Evolutionary conservation across 2,888 invertebrate genomes (phyloP).

Genomic region (Pseudococcus viburni): DNA sequence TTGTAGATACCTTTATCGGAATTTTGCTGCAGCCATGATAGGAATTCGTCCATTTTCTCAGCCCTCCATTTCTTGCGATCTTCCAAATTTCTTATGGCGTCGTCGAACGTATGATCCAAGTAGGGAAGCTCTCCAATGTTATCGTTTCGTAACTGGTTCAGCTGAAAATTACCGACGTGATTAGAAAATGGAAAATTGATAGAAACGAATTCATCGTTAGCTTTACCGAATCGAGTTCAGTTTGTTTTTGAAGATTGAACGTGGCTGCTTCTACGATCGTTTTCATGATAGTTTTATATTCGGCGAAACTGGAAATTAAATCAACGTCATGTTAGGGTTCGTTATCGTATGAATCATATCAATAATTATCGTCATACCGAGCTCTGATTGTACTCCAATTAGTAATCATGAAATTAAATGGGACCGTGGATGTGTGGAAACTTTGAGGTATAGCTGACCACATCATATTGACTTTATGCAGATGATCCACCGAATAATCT

Average conservation of each 20-base stretch:
- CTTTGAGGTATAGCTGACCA: slow-evolving; percentile 41
- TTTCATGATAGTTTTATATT: slow-evolving; percentile 27
- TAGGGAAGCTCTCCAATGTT: neutral
- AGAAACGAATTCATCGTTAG: neutral
- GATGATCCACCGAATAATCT: slow-evolving; percentile 40
- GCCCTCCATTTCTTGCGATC: slow-evolving; percentile 12
- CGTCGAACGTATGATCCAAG: slow-evolving; percentile 5
- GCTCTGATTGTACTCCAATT: slow-evolving; percentile 23
- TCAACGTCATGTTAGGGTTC: neutral
- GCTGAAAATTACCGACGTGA: neutral
- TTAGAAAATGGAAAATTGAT: neutral
- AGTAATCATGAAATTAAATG: slow-evolving; percentile 31
- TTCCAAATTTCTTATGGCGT: slow-evolving; percentile 34
- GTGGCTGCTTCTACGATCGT: slow-evolving; percentile 39
- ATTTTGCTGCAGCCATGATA: slow-evolving; percentile 2
- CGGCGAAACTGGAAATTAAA: neutral
- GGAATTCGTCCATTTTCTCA: neutral
- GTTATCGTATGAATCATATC: too few relatives aligned
- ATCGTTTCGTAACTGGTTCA: neutral
- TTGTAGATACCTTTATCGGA: neutral
- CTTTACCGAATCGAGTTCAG: neutral
- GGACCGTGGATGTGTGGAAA: slow-evolving; percentile 7
- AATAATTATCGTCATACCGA: slow-evolving; percentile 18
- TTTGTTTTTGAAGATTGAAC: slow-evolving; percentile 33
- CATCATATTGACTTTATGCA: slow-evolving; percentile 25